phyloP scores from a whole-genome alignment of 2,797 vertebrate species.

The Aeoliscus strigatus region DNA sequence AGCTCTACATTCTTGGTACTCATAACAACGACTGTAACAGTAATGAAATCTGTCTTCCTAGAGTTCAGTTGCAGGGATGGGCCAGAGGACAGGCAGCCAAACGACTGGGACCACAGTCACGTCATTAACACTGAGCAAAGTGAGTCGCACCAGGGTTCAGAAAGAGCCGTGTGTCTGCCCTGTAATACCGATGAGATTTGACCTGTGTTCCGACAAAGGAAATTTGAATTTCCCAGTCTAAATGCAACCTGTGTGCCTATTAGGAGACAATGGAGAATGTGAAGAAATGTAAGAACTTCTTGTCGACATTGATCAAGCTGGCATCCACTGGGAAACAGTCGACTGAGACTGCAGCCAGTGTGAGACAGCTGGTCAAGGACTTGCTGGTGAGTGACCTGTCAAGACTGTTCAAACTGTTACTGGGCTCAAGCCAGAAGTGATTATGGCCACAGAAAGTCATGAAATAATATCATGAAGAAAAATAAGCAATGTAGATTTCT shows the following conservation, averaged over 20 bases:
- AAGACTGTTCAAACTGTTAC: no score
- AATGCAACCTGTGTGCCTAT: constrained; percentile 14
- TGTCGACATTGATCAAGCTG: constrained; percentile 96
- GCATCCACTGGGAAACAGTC: constrained; percentile 94
- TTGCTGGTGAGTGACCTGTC: constrained; percentile 82
- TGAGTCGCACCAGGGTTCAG: constrained; percentile 34
- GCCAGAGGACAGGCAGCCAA: constrained; percentile 79
- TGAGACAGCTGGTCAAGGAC: constrained; percentile 92
- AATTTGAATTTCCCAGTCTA: constrained; percentile 1
- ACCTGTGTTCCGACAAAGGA: neutral
- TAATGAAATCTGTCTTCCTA: constrained; percentile 18
- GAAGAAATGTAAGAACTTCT: constrained; percentile 98
- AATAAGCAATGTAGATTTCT: no score
- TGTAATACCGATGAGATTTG: neutral
- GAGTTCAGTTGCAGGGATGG: constrained; percentile 77
- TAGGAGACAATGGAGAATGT: constrained; percentile 99
- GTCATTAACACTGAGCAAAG: constrained; percentile 84
- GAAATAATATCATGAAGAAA: neutral
- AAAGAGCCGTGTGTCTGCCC: neutral
- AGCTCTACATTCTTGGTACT: no score
- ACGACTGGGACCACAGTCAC: constrained; percentile 78
- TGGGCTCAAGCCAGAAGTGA: no score
- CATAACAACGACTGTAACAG: neutral
- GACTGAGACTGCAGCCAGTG: constrained; percentile 88
- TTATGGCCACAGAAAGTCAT: neutral